Percentiles rank a stretch among this genome's conserved stretches.
phyloP scores from a whole-genome alignment of 2,113 vertebrate genomes.

The Asarcornis scutulata region DNA sequence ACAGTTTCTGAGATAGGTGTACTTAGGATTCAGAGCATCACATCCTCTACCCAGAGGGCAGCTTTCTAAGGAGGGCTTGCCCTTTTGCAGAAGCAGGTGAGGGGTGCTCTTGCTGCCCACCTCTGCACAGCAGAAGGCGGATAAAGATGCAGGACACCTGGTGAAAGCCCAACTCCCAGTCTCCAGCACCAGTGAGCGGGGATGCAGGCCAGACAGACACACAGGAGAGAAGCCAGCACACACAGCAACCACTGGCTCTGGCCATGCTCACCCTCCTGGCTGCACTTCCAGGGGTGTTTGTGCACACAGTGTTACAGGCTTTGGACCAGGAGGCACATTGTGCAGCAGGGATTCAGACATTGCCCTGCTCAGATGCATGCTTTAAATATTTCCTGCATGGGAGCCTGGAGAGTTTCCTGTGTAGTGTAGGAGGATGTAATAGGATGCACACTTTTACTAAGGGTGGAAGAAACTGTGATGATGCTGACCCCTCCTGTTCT shows the following conservation, averaged over 20 bases:
- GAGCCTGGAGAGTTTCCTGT: not conserved
- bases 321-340: no score
- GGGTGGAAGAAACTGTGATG: not conserved
- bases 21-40: not conserved
- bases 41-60: rapidly evolving
- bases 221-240: not conserved
- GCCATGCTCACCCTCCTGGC: not conserved
- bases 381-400: not conserved
- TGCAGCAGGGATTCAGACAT: no score
- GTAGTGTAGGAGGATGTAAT: rapidly evolving
- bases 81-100: no score
- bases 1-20: not conserved
- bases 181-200: not conserved
- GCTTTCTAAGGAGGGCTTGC: not conserved
- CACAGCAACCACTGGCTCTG: rapidly evolving
- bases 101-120: no score
- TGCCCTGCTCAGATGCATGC: rapidly evolving
- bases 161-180: not conserved
- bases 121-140: not conserved
- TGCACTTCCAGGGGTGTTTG: not conserved
- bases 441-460: not conserved
- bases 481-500: not conserved
- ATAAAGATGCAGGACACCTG: not conserved
- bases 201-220: not conserved
- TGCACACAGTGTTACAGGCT: rapidly evolving